phyloP scores from a whole-genome alignment of 2,113 vertebrate species.

The Chrysochloris asiatica region DNA sequence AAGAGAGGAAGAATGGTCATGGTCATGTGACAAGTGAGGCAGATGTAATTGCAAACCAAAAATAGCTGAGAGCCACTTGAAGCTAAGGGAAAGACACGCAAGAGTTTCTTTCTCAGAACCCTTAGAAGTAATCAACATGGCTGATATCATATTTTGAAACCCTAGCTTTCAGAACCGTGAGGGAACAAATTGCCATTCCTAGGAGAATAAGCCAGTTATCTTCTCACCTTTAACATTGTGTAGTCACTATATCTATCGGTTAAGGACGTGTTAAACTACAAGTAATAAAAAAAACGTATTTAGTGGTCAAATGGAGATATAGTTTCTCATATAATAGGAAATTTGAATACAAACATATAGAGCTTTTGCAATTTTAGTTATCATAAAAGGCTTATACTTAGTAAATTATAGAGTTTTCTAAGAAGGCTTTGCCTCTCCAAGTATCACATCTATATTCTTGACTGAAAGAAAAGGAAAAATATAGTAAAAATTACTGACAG shows the following conservation, averaged over 20 bases:
- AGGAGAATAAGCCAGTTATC: not conserved
- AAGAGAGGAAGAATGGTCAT: not conserved
- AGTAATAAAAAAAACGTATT: conserved; percentile 16
- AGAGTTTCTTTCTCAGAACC: not conserved
- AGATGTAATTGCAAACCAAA: not conserved
- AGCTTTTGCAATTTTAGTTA: not conserved
- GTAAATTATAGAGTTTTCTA: not conserved
- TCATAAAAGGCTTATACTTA: not conserved
- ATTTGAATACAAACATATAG: not conserved
- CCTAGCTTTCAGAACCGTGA: not conserved
- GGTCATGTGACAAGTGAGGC: not conserved
- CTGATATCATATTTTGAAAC: not conserved
- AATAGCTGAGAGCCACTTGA: not conserved
- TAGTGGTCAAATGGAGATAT: not conserved
- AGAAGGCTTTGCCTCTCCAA: not conserved
- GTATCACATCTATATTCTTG: not conserved
- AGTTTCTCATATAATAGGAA: conserved; percentile 8
- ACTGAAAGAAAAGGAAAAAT: not conserved
- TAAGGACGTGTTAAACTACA: not conserved
- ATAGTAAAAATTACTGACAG: not conserved
- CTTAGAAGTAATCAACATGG: not conserved
- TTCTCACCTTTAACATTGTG: not conserved
- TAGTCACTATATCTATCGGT: not conserved
- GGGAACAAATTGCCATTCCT: not conserved
- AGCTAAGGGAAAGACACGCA: not conserved